Evolutionary conservation across 2,888 invertebrate species (phyloP).

Genomic region (Drosophila suboccidentalis): DNA sequence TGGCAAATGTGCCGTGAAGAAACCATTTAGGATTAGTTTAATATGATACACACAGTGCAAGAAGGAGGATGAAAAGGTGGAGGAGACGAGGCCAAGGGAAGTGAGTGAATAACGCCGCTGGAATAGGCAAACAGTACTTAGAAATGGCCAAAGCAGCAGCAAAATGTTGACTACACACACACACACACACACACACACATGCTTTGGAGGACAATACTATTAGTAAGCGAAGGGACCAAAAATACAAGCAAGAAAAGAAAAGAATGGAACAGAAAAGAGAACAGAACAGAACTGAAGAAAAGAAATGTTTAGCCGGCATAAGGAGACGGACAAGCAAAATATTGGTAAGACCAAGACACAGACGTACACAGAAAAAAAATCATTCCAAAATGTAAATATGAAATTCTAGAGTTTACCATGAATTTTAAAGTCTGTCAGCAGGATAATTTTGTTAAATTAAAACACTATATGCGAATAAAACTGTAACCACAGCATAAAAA

Average conservation of each 20-base stretch:
- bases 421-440: no score
- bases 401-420: no score
- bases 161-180: constrained; percentile 66
- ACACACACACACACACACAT: constrained; percentile 30
- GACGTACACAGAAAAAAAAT: no score
- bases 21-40: constrained; percentile 85
- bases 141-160: constrained; percentile 68
- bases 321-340: constrained; percentile 72
- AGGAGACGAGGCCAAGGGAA: neutral
- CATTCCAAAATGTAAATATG: no score
- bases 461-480: no score
- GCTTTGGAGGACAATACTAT: constrained; percentile 55
- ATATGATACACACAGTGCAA: constrained; percentile 75
- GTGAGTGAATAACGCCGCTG: constrained; percentile 73
- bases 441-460: no score
- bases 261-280: constrained; percentile 31
- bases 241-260: constrained; percentile 26
- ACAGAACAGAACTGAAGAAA: constrained; percentile 11
- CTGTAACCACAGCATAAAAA: no score
- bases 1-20: constrained; percentile 83
- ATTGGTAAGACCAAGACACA: constrained; percentile 53
- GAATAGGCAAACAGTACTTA: constrained; percentile 84
- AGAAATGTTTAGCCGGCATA: constrained; percentile 56
- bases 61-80: neutral
- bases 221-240: constrained; percentile 41